Evolutionary conservation across 2,113 vertebrate species (phyloP), one percentile per base, ranked within the genome.

Genomic region (Aegotheles bennettii): DNA sequence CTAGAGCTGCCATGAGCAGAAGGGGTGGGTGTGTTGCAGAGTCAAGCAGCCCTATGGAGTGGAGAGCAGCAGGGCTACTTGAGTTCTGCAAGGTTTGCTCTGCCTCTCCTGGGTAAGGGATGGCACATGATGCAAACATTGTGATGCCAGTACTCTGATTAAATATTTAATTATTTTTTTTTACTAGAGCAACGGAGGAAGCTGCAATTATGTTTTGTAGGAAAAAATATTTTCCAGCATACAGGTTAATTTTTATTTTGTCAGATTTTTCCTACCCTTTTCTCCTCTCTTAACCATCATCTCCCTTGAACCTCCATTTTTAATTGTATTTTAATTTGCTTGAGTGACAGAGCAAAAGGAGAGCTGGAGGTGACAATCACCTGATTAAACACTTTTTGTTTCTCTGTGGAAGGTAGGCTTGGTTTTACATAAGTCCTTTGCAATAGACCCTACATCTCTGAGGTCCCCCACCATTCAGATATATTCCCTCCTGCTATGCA

Each of bases 111-210:
- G 90, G 69, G 48, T 29, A 71, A 25, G 16, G 21, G 13, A 75
- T 54, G 65, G 50, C 65, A 87, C 35, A 40, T 25, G 42, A 36
- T 91, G 35, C 48, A 23, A n/a, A 31, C 28, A 3, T 51, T 59
- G 36, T 19, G 14, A 56, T 31, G 56, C 80, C 63, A 69, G 42
- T 29, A 61, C 70, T 68, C 74, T 24, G 29, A 89, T 96, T 96
- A 97, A 97, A 96, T 96, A 97, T 97, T 97, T 97, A 97, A 95
- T 91, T 84, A 95, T 91, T 84, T 91, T 97, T 43, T 93, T 97
- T 97, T 97, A 65, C 84, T 35, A 13, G 61, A 95, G 45, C 84
- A 97, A 94, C 31, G 71, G 89, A 69, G 9, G 57, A 94, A 95
- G 64, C 42, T 83, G 65, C n/a, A 84, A 87, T 95, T 94, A 87